phyloP scores from a whole-genome alignment of 1,140 invertebrate species.

The Maconellicoccus hirsutus region DNA sequence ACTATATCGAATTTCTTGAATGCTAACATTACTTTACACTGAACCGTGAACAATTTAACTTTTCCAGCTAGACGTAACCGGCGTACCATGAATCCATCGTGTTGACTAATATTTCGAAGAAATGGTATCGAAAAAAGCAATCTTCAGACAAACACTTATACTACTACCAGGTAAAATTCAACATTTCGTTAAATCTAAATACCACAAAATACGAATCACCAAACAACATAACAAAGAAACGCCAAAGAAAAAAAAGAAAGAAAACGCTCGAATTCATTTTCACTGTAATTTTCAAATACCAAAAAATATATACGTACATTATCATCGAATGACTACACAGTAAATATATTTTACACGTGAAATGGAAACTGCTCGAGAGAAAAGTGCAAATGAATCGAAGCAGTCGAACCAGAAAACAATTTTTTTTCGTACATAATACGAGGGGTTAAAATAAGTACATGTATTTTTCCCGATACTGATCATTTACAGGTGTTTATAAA shows the following conservation, averaged over 20 bases:
- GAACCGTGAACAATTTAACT: constrained; percentile 10
- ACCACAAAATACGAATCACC: too few relatives aligned
- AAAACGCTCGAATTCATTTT: background rate
- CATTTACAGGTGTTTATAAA: too few relatives aligned
- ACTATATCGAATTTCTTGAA: too few relatives aligned
- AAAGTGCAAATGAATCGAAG: background rate
- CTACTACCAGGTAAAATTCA: background rate
- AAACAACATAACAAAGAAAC: background rate
- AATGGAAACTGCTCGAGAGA: background rate
- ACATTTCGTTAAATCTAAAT: too few relatives aligned
- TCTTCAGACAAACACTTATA: background rate
- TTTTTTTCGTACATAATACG: too few relatives aligned
- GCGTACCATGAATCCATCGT: background rate
- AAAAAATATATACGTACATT: background rate
- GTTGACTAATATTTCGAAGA: background rate
- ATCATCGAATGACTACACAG: background rate
- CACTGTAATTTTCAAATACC: background rate
- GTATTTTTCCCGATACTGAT: too few relatives aligned
- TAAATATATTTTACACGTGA: background rate
- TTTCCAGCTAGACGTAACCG: background rate
- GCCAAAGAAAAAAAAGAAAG: background rate
- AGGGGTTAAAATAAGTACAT: too few relatives aligned
- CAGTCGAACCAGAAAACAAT: background rate
- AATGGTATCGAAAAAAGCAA: background rate
- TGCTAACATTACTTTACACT: background rate